phyloP scores from a whole-genome alignment of 2,797 vertebrate species.

The Macropus fuliginosus region DNA sequence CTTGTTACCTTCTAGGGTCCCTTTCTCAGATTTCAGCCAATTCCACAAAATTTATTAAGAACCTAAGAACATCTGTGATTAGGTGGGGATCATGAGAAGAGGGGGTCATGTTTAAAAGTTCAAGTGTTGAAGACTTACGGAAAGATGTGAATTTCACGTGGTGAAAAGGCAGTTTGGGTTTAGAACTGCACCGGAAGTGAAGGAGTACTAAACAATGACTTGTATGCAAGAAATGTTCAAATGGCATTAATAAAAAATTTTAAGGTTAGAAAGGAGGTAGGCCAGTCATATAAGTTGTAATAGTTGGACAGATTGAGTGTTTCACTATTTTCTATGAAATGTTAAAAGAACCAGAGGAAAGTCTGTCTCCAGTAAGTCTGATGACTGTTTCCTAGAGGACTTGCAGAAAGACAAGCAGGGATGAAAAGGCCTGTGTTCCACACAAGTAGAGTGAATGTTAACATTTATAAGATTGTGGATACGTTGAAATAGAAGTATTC shows the following conservation, averaged over 20 bases:
- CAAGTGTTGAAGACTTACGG: neutral
- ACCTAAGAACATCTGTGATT: neutral
- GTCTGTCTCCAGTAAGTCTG: neutral
- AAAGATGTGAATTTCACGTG: neutral
- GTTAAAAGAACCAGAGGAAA: neutral
- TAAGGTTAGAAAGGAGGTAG: neutral
- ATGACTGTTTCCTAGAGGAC: neutral
- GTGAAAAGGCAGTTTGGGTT: neutral
- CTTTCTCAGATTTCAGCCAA: neutral
- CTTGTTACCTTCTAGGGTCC: neutral
- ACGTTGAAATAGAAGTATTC: neutral
- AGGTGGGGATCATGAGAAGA: neutral
- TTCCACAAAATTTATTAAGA: neutral
- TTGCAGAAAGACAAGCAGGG: neutral
- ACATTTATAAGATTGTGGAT: neutral
- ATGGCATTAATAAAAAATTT: neutral
- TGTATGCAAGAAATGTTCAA: neutral
- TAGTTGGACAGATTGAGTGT: neutral
- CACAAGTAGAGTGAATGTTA: neutral
- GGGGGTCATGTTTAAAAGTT: neutral
- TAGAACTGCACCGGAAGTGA: neutral
- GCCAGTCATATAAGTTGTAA: neutral
- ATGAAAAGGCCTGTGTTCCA: neutral
- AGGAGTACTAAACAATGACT: neutral
- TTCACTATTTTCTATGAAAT: neutral